Evolutionary conservation across 2,113 vertebrate species (phyloP).

Genomic region (Verasper variegatus): DNA sequence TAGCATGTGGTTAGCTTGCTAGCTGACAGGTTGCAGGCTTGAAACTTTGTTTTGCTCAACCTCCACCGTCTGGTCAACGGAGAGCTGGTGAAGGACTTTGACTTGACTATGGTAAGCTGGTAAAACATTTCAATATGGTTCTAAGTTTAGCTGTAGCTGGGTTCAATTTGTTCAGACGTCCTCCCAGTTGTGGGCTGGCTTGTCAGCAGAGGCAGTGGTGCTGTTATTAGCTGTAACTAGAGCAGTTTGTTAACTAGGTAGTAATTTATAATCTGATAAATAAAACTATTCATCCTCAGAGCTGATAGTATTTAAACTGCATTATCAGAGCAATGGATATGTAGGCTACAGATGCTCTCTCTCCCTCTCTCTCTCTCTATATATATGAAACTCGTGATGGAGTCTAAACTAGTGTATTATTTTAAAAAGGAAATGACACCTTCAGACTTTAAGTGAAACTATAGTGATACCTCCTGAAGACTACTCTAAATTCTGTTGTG

Average conservation of each 20-base stretch:
- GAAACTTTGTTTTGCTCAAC: conserved; percentile 54
- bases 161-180: conserved; percentile 8
- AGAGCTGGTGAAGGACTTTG: background rate
- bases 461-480: background rate
- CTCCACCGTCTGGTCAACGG: no score
- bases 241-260: background rate
- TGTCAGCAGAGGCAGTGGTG: conserved; percentile 30
- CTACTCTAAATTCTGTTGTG: background rate
- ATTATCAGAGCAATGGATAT: background rate
- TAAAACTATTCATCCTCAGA: background rate
- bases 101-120: background rate
- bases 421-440: background rate
- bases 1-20: conserved; percentile 68
- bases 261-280: background rate
- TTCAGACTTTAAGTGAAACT: background rate
- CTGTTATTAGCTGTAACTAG: conserved; percentile 11
- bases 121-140: background rate
- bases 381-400: background rate
- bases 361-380: no score
- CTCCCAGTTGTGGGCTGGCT: conserved; percentile 7
- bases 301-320: background rate
- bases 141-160: conserved; percentile 3
- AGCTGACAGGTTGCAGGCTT: conserved; percentile 60
- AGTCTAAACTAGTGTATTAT: background rate
- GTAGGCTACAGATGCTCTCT: background rate